Evolutionary conservation across 2,888 invertebrate species (phyloP), one percentile per base, ranked within the genome.

Genomic region (Epinotia brunnichana): DNA sequence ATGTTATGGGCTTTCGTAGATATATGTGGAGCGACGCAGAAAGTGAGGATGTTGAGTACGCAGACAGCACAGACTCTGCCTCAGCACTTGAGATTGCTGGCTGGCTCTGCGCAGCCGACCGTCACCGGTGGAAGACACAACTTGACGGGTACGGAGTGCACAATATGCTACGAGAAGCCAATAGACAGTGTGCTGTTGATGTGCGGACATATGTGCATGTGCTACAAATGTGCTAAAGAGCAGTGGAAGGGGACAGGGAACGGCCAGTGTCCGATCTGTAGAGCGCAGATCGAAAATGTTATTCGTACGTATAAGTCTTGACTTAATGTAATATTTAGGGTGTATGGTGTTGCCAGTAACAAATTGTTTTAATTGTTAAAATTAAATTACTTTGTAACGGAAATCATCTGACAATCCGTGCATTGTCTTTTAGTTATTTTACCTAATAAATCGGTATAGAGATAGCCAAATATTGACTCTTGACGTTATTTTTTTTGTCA

Each of bases 151-250:
- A 95, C 96, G 0, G 96, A 99, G 85, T 99, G 99, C 88, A 97
- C 97, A 0, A 98, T 99, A 69, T 99, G 99, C 89, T 99, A 98
- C 87, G 99, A 99, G 85, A 96, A 97, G 79, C 95, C 96, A 41
- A 97, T 99, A 75, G 98, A 99, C 92, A 97, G 98, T 75, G 99
- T 99, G 1, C 91, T 98, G 19, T 99, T 99, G 89, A 98, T 97
- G 94, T 99, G 99, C 87, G 99, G 99, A 54, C 99, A 99, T 91
- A 98, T 99, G 98, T 99, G 99, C 87, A 98, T 99, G 98, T 99
- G 99, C 85, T 99, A 97, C 87, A 95, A 97, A 51, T 99, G 99
- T 90, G 99, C 99, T 0, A 95, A 97, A 59, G 97, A 98, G 80
- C 97, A 97, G 83, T 98, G 97, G 98, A 94, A 96, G 71, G 97